Evolutionary conservation across 2,888 invertebrate species (phyloP).

Genomic region (Leucoma salicis): DNA sequence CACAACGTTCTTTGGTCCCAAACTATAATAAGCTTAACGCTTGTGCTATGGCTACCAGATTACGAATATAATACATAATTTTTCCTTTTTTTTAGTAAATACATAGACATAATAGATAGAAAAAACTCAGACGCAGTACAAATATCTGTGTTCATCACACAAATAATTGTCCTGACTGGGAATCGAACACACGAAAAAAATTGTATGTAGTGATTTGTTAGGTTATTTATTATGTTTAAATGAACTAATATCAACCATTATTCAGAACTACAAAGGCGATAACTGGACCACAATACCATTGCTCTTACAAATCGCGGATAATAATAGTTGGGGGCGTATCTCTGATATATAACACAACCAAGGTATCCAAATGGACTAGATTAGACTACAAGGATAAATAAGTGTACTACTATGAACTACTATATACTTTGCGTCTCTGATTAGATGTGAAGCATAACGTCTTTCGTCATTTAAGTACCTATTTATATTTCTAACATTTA

Average conservation of each 20-base stretch:
- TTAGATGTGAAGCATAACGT: constrained; percentile 9
- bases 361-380: constrained; percentile 8
- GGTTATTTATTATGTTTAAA: neutral
- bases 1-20: too few relatives aligned
- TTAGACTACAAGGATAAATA: constrained; percentile 18
- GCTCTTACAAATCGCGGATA: constrained; percentile 10
- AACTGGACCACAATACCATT: constrained; percentile 3
- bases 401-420: constrained; percentile 8
- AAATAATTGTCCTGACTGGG: too few relatives aligned
- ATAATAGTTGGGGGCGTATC: constrained; percentile 12
- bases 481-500: too few relatives aligned
- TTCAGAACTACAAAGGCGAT: constrained; percentile 4
- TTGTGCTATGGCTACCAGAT: too few relatives aligned
- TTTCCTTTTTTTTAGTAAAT: too few relatives aligned
- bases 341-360: constrained; percentile 14
- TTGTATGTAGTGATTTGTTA: neutral
- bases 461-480: too few relatives aligned
- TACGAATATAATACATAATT: too few relatives aligned
- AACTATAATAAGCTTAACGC: too few relatives aligned
- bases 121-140: too few relatives aligned
- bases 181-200: too few relatives aligned
- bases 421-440: constrained; percentile 13
- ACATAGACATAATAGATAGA: too few relatives aligned
- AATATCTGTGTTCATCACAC: too few relatives aligned
- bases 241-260: constrained; percentile 3